phyloP scores from a whole-genome alignment of 2,888 invertebrate genomes.

The Acanthoscelides obtectus region DNA sequence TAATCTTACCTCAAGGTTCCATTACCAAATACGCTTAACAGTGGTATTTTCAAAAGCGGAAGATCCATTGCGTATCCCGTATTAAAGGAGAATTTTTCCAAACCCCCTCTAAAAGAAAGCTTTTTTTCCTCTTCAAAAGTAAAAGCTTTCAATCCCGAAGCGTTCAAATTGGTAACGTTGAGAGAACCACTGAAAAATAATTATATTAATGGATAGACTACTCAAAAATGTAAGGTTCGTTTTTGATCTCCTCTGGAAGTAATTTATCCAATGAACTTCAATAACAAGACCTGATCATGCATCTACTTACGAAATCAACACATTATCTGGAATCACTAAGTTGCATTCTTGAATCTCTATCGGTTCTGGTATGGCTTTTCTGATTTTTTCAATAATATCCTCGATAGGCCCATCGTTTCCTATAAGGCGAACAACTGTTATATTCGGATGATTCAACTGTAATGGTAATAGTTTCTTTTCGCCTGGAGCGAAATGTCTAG shows the following conservation, averaged over 20 bases:
- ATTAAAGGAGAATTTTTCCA: neutral
- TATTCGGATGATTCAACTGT: too few species aligned
- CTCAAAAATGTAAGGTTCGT: too few species aligned
- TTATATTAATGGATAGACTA: too few species aligned
- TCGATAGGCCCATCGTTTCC: neutral
- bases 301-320: neutral
- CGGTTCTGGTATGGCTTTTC: neutral
- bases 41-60: neutral
- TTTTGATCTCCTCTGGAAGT: too few species aligned
- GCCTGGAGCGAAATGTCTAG: too few species aligned
- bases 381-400: neutral
- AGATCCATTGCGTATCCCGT: neutral
- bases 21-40: neutral
- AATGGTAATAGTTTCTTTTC: too few species aligned
- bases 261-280: too few species aligned
- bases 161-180: neutral
- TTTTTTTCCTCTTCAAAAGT: too few species aligned
- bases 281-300: too few species aligned
- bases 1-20: neutral
- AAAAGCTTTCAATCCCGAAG: neutral
- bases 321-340: neutral
- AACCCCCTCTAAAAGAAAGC: neutral
- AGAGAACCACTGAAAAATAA: neutral
- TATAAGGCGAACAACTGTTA: neutral
- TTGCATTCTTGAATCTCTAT: neutral